Base-by-base conservation (phyloP, 2,888 invertebrate species). In the Onchidella celtica region DNA sequence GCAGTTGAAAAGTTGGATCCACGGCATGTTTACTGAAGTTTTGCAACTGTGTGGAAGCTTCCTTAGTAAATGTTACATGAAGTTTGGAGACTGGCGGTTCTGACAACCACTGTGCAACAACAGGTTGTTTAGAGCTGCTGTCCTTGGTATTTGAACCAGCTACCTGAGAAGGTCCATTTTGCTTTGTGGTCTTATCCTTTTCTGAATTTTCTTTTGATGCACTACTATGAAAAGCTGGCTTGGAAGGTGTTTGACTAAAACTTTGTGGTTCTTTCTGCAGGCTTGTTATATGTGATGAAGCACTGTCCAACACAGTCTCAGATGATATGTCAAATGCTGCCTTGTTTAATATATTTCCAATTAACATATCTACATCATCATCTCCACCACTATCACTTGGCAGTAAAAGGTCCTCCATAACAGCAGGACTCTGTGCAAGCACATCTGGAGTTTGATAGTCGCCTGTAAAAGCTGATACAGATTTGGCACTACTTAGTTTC, bases 61-160 rank as follows among this genome's bases (percentile, higher is more conserved):
- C 82, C 3, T 79, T 66, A 38, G 90, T 91, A 81, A 91, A 91
- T 4, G 85, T 68, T 0, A 92, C 92, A 75, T 57, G 70, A 4
- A 92, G 83, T 79, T 87, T 85, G 6, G 81, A 21, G 24, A 90
- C 84, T 4, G 90, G 89, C 32, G 92, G 88, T 47, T 84, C 69
- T 2, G 80, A 79, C n/a, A 93, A 83, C 93, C 93, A 93, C 9
- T 85, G 80, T 36, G 92, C 90, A 75, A 88, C 82, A 38, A 82
- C 65, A 11, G 47, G 47, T 47, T 47, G 47, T n/a, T n/a, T n/a
- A n/a, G n/a, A n/a, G n/a, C n/a, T n/a, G n/a, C n/a, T n/a, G n/a
- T n/a, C n/a, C 47, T 47, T 47, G 9, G 24, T 59, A n/a, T 59
- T 59, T 17, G 59, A 4, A 17, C 24, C 4, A 11, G n/a, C 9